Conservation (phyloP, 2,888 invertebrate genomes). For the Drosophila pegasa region DNA sequence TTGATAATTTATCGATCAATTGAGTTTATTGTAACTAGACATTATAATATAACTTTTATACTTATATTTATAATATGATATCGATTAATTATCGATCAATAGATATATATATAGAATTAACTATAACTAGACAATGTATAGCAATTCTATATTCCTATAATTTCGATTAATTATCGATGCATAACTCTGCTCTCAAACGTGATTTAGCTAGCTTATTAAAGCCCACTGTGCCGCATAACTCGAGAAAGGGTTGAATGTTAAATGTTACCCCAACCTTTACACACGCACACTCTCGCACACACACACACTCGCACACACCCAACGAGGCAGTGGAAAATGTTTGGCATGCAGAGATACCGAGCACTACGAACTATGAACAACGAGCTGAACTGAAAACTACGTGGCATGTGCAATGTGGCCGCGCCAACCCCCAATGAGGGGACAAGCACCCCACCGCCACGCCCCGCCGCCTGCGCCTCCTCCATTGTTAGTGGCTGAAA, state of each 20-base stretch:
- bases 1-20: too few species aligned
- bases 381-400: constrained; percentile 40
- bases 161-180: constrained; percentile 5
- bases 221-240: constrained; percentile 47
- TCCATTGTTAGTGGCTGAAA: constrained; percentile 24
- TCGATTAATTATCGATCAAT: too few species aligned
- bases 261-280: constrained; percentile 23
- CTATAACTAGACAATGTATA: neutral
- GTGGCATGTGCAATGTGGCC: constrained; percentile 41
- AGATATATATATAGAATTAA: too few species aligned
- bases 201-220: too few species aligned
- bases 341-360: constrained; percentile 73
- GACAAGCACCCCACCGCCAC: neutral
- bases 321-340: constrained; percentile 53
- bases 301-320: constrained; percentile 1
- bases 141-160: neutral
- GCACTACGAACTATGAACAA: constrained; percentile 51
- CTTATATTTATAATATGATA: too few species aligned
- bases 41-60: too few species aligned
- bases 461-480: neutral
- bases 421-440: constrained; percentile 45
- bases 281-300: constrained; percentile 4
- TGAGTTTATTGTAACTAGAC: too few species aligned
- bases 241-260: constrained; percentile 61
- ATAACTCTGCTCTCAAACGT: neutral